These are phyloP conservation scores for Oikopleura vanhoeffeni DNA, from an alignment of 23 tunicate species.

Conservation along the genomic window DNA sequence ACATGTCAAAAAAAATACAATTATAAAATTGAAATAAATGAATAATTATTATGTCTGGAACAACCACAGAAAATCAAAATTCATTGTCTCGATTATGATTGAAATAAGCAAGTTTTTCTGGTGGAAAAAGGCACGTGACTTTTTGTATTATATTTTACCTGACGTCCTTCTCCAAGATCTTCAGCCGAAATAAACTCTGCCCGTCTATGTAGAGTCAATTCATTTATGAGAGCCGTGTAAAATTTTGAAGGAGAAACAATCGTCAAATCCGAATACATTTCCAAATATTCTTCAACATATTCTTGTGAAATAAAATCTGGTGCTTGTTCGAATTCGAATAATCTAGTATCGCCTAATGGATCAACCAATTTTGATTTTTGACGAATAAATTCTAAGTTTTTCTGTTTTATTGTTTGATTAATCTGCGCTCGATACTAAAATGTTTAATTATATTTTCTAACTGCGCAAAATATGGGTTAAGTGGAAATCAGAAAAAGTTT, in stretches of 20 bases:
- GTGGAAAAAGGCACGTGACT: too few species aligned
- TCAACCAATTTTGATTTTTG: not conserved
- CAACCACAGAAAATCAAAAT: too few species aligned
- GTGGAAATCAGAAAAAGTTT: too few species aligned
- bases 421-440: not conserved
- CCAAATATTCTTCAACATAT: not conserved
- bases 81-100: too few species aligned
- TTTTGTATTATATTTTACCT: not conserved
- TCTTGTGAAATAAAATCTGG: not conserved
- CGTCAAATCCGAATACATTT: not conserved
- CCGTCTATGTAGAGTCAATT: not conserved
- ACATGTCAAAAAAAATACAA: too few species aligned
- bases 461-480: too few species aligned
- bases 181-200: not conserved
- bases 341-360: not conserved
- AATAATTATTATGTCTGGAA: too few species aligned
- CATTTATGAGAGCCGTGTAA: not conserved
- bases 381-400: not conserved
- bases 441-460: too few species aligned
- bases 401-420: not conserved
- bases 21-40: too few species aligned
- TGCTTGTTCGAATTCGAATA: slow-evolving; percentile 1
- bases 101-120: too few species aligned
- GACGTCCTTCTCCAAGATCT: not conserved
- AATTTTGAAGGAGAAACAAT: not conserved